Base-by-base conservation (phyloP, 2,888 invertebrate species). In the Protonemura montana region DNA sequence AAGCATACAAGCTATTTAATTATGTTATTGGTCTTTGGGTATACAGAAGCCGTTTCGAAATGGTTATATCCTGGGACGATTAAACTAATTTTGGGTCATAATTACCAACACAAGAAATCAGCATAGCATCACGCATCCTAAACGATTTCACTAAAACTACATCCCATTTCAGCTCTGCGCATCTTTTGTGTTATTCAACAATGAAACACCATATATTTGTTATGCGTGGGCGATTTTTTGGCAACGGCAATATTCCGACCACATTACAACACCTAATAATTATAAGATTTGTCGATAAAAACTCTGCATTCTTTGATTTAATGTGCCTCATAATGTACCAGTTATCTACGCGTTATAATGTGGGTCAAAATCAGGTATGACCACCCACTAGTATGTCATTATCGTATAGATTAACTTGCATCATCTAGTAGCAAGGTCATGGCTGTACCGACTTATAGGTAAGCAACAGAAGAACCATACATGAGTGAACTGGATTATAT, bases 301-400 rank as follows among this genome's bases (percentile, higher is more conserved):
- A 7, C 21, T 16, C 59, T 59, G 59, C 59, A 59, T 59, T 59
- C 59, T 59, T 59, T 59, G 21, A 59, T 59, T 59, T 59, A 10
- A 59, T 21, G 59, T 59, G 59, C 59, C 7, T 59, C 13, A 59
- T 13, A 21, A 10, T 2, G 21, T 59, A 59, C 13, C 41, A 13
- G 5, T 41, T 5, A 5, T 5, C 41, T 13, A 21, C 59, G 1
- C 13, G 59, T 21, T 2, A 21, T 3, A 3, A 59, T 59, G 6
- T 59, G 59, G 59, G 59, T 59, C 59, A 59, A 59, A 59, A 59
- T 59, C 59, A 59, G 1, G 13, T 59, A 21, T 59, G 59, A 21
- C 59, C 59, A 59, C 59, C 59, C 59, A 59, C 59, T 59, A 59
- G 59, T 59, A 21, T 59, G 59, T 59, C 59, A 59, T 59, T 59